These are phyloP conservation scores for Malurus cyaneus DNA, from an alignment of 2,113 vertebrate species.

Conservation along the genomic window DNA sequence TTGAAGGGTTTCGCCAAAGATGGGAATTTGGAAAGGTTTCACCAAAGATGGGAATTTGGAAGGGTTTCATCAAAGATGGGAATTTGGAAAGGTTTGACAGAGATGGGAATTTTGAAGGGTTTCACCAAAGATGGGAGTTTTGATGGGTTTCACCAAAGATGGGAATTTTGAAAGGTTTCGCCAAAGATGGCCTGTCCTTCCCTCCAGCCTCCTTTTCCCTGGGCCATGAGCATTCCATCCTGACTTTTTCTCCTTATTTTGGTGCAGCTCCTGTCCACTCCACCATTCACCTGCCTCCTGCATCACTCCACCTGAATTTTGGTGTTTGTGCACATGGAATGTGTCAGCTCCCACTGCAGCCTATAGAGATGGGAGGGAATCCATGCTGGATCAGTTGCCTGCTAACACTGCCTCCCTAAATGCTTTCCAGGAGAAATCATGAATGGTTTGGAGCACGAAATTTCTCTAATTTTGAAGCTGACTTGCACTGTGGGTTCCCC, in stretches of 20 bases:
- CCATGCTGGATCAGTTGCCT: not conserved
- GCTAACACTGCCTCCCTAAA: not conserved
- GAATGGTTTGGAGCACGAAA: not conserved
- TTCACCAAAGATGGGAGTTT: no score
- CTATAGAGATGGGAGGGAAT: not conserved
- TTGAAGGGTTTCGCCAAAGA: no score
- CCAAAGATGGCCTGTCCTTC: not conserved
- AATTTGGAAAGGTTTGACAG: no score
- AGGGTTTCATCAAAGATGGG: no score
- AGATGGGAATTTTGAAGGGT: no score
- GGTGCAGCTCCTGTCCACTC: not conserved
- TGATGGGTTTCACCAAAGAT: no score
- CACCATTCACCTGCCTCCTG: not conserved
- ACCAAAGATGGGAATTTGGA: no score
- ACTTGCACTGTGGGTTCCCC: not conserved
- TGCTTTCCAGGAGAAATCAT: not conserved
- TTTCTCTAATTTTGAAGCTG: not conserved
- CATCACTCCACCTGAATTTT: not conserved
- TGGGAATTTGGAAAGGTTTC: no score
- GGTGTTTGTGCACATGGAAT: rapidly evolving
- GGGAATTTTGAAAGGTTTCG: not conserved
- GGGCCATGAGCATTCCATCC: rapidly evolving
- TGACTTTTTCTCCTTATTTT: not conserved
- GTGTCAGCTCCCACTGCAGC: not conserved
- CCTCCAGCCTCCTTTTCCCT: not conserved